Evolutionary conservation across 2,888 invertebrate genomes (phyloP), one percentile per base, ranked within the genome.

Genomic region (Stratiomys singularior): DNA sequence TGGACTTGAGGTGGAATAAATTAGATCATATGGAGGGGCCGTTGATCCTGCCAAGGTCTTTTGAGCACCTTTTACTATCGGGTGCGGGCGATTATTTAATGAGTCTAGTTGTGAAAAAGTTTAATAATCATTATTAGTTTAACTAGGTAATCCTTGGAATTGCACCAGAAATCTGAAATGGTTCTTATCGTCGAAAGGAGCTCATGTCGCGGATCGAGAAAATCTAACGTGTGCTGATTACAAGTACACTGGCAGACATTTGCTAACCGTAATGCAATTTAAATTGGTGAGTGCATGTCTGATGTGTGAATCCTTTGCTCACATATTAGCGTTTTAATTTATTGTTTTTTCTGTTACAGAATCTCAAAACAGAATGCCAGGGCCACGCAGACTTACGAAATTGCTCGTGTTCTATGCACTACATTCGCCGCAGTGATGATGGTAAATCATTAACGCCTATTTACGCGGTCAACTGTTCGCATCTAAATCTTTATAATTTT

Each of bases 1-100:
- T 87, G 5, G 87, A 87, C 78, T 81, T 87, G 71, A 83, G 87
- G 76, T 86, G 85, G 84, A 87, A 87, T 80, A 83, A 85, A 78
- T 78, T 87, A 3, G 82, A 85, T n/a, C 84, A 85, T 18, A 80
- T 87, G 77, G 87, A 87, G 25, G 83, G 84, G 18, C 85, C 86
- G 0, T 79, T 86, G 27, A 58, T 83, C 9, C 78, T 86, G 64
- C 84, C 87, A 1, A 81, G 81, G 23, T 78, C 79, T 66, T 84
- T 87, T 66, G 81, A 85, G 78, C 80, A 84, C 27, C 80, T 87
- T 0, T 86, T 84, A 78, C 81, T 87, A 77, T 83, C 84, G 56
- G n/a, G 28, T 15, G 11, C 21, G 23, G 37, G 3, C 37, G 21
- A n/a, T 25, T 37, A 18, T 37, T 37, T 3, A 37, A 77, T 7